Evolutionary conservation across 2,888 invertebrate species (phyloP), one percentile per base, ranked within the genome.

Genomic region (Drosophila mayaguana): DNA sequence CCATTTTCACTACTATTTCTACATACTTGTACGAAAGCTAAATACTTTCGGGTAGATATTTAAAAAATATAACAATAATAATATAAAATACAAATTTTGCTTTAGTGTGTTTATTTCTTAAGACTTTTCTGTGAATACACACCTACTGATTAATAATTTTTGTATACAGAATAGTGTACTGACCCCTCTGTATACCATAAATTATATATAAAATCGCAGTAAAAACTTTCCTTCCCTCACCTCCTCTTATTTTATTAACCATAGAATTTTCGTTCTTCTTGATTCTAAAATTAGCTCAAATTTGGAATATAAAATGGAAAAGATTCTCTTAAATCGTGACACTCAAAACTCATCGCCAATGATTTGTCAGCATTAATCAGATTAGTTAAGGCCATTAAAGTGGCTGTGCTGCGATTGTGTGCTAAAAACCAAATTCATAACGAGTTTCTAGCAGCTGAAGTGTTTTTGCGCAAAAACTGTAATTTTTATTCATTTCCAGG

Each of bases 401-500:
- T 28, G 51, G 20, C 59, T 46, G 16, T 38, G 38, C 28, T 16
- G 16, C 7, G 38, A 8, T 8, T n/a, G n/a, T 40, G 45, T 63
- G n/a, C 60, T 53, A 53, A 70, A 61, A 65, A 55, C 42, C 54
- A 20, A 66, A 68, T 54, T 64, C n/a, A 62, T 65, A 60, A 71
- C 71, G 62, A 66, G 50, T 63, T 74, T 69, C 57, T 51, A 69
- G 48, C 63, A 59, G 60, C 68, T 87, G 75, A 86, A 86, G 86
- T 88, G 89, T 86, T 86, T 86, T 86, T 78, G 87, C 84, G 82
- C 80, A 87, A 84, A 85, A 86, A 87, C 79, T 84, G 89, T 87
- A 87, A 87, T 87, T 87, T 87, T 89, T 84, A 89, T 87, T 87
- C 89, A 89, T 87, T 87, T 87, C 89, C 89, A 89, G 87, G 87